A percentile compares a stretch with the other conserved stretches of the same genome.
Evolutionary conservation across 2,113 vertebrate species (phyloP).

Genomic region (Manacus vitellinus): DNA sequence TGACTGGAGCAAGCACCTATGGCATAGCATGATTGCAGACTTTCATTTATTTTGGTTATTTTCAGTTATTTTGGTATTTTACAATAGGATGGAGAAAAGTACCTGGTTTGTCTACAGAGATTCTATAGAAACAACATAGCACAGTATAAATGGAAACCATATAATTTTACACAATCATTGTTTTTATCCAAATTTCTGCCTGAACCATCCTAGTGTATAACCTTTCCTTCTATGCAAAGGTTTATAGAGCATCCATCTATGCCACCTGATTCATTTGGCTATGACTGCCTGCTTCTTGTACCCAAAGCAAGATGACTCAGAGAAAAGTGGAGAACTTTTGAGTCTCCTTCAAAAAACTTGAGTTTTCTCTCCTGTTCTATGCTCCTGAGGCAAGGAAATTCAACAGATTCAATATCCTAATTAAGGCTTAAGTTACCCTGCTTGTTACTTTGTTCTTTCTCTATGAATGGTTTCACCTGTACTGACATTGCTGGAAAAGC

Average conservation of each 20-base stretch:
- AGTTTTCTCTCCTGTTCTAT: not conserved
- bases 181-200: not conserved
- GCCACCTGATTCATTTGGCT: not conserved
- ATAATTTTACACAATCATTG: not conserved
- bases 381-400: not conserved
- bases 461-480: slow-evolving; percentile 17
- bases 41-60: not conserved
- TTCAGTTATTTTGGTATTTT: not conserved
- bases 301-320: not conserved
- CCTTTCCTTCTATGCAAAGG: not conserved
- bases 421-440: slow-evolving; percentile 33
- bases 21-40: not conserved
- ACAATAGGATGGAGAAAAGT: not conserved
- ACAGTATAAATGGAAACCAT: not conserved
- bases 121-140: not conserved
- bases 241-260: not conserved
- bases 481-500: slow-evolving; percentile 57
- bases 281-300: not conserved
- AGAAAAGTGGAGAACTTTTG: not conserved
- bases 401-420: slow-evolving; percentile 49
- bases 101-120: not conserved
- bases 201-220: not conserved
- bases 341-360: not conserved
- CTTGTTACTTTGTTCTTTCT: slow-evolving; percentile 19
- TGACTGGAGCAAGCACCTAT: accelerated